Evolutionary conservation across 2,888 invertebrate species (phyloP), one percentile per base, ranked within the genome.

Genomic region (Malacosoma neustria): DNA sequence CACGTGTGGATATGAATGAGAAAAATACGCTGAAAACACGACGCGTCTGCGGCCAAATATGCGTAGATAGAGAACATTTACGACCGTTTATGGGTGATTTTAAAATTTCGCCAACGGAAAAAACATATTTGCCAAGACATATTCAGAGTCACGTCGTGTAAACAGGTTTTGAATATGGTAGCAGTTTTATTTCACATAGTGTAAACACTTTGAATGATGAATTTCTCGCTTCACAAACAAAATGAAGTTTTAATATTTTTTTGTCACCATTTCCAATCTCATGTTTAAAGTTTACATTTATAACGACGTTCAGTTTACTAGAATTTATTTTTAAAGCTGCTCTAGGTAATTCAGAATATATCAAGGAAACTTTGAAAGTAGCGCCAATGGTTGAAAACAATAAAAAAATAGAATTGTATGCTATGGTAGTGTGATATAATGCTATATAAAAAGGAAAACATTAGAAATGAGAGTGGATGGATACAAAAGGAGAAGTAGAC

Each of bases 121-220:
- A 60, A 53, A 52, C 53, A 66, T 58, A 50, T 65, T 67, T 65
- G 66, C 51, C 48, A 50, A 59, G 61, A 53, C 54, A 56, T 53
- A 57, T 60, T 58, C 61, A 56, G 57, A 66, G 61, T 64, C 60
- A 56, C 57, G 61, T 49, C 51, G 60, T 54, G 68, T 63, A 72
- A 72, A 75, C 65, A 76, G 66, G 61, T 68, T 67, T 58, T 58
- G 61, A 69, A 69, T 63, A 70, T 62, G 61, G 54, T 62, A 67
- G 55, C 70, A 70, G 70, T 77, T 75, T 76, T 76, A 76, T 79
- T 74, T 72, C 71, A 65, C 64, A 59, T 62, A 59, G 59, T 57
- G 70, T 72, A 79, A 76, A 75, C 67, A 74, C 62, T 66, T 71
- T 67, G 70, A 70, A 75, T 75, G 66, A 75, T 72, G 71, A 74